These are phyloP conservation scores for Calonectris borealis DNA, from an alignment of 2,113 vertebrate genomes.

Conservation along the genomic window DNA sequence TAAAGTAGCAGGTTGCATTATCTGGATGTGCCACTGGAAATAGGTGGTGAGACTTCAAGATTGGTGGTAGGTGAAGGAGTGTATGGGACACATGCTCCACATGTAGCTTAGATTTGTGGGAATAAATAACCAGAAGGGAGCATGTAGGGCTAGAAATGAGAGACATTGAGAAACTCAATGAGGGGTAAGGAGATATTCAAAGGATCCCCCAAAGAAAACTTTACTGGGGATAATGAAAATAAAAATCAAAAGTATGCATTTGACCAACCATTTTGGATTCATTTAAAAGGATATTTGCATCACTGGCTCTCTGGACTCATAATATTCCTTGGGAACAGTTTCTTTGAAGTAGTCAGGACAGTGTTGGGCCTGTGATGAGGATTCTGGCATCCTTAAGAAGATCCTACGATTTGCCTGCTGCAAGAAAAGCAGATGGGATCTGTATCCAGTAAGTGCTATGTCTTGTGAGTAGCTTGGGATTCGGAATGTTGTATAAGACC, in stretches of 20 bases:
- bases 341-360: not conserved
- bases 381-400: not conserved
- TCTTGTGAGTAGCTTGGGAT: not conserved
- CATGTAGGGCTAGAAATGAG: not conserved
- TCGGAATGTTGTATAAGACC: accelerated
- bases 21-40: not conserved
- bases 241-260: not conserved
- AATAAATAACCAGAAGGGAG: not conserved
- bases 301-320: not conserved
- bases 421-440: not conserved
- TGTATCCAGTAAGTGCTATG: not conserved
- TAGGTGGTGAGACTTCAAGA: not conserved
- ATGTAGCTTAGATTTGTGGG: not conserved
- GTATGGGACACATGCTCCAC: not conserved
- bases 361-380: not conserved
- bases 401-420: not conserved
- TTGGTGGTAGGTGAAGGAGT: not conserved
- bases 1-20: not conserved
- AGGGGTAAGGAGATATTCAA: not conserved
- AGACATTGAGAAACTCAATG: not conserved
- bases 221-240: not conserved
- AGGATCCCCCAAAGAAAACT: not conserved
- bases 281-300: not conserved
- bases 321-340: not conserved
- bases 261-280: not conserved